Evolutionary conservation across 2,113 vertebrate genomes (phyloP).

Genomic region (Archocentrus centrarchus): DNA sequence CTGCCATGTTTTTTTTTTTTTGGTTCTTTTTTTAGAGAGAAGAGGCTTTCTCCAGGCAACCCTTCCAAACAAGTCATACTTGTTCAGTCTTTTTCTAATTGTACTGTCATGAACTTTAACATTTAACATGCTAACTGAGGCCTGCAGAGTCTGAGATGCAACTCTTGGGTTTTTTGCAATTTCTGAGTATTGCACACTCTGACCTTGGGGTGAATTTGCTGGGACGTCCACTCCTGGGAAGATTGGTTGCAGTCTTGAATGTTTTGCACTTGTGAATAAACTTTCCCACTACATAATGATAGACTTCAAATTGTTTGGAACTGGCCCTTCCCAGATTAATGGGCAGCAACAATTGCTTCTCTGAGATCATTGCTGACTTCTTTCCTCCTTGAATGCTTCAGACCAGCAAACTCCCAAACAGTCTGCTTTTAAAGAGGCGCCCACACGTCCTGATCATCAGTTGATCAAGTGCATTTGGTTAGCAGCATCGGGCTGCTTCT

Average conservation of each 20-base stretch:
- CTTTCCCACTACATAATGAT: not conserved
- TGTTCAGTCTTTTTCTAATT: not conserved
- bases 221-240: not conserved
- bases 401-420: not conserved
- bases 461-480: too few relatives aligned
- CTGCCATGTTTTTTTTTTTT: too few relatives aligned
- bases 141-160: not conserved
- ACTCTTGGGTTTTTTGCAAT: not conserved
- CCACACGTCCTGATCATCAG: too few relatives aligned
- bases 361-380: not conserved
- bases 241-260: not conserved
- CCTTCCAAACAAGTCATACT: slow-evolving; percentile 1
- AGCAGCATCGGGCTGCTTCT: too few relatives aligned
- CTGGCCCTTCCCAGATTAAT: slow-evolving; percentile 3
- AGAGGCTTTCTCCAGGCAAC: not conserved
- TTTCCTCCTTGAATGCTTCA: not conserved
- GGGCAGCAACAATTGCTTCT: not conserved
- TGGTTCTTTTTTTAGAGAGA: not conserved
- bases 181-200: not conserved
- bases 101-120: not conserved
- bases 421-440: too few relatives aligned
- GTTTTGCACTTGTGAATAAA: not conserved
- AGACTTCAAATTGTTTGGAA: slow-evolving; percentile 7
- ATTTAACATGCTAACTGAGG: not conserved
- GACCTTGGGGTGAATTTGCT: slow-evolving; percentile 3